Base-by-base conservation (phyloP, 2,888 invertebrate species). In the Coronaproctus castanopsis region DNA sequence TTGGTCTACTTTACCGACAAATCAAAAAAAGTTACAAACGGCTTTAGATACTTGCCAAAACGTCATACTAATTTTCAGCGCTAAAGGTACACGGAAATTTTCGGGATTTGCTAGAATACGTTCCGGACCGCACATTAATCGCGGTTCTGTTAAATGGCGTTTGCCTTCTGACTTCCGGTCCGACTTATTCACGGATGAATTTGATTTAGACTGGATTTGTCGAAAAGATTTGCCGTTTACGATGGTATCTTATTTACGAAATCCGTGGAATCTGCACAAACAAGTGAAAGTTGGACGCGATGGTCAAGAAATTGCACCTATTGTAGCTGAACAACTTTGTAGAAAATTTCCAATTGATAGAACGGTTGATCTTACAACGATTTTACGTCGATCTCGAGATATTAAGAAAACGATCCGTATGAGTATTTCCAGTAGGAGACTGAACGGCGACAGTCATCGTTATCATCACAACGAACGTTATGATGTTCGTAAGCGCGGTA, bases 251-350 rank as follows among this genome's bases (percentile, higher is more conserved):
- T 93, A 96, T 72, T 75, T 97, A 62, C 91, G 90, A 70, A 97
- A 97, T 75, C 86, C 91, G 3, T 97, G 95, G 93, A 97, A 97
- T 76, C 95, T 96, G 71, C 90, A 92, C 54, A 95, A 95, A 74
- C 93, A 95, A 60, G 96, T 97, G 0, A 97, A 97, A 78, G 96
- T 97, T 68, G 97, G 95, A n/a, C 79, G 97, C 63, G 97, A 97
- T 76, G 97, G 97, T 0, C 87, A 96, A 78, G 96, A 96, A 78
- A 91, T 97, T 66, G 96, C 96, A 71, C 93, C 95, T 2, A 82
- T 87, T 71, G 89, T 92, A 58, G 97, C 92, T 20, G 90, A 91
- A 71, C 91, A 93, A 71, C 75, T 97, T 61, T 97, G 92, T 70
- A 81, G 93, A 62, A 75, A 96, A 54, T 97, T 97, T 73, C 87